Evolutionary conservation across 2,797 vertebrate genomes (phyloP).

Genomic region (Chrysocyon brachyurus): DNA sequence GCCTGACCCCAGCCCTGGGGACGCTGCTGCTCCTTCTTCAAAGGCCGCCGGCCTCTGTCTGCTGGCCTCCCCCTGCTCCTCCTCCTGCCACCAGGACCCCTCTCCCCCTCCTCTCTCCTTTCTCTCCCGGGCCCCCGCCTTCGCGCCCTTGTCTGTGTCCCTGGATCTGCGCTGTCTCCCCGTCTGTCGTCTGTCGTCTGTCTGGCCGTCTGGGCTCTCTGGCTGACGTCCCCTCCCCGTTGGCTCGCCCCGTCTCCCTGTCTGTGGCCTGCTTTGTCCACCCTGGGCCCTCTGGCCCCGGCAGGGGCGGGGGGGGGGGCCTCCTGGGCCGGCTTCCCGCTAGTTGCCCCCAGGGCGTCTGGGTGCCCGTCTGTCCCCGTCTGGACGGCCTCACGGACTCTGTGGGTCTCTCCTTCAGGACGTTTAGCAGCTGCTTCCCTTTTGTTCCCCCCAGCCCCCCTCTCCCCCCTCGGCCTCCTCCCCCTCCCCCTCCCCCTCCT

Average conservation of each 20-base stretch:
- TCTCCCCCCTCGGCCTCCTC: conserved; percentile 85
- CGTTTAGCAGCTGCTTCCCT: conserved; percentile 86
- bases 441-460: conserved; percentile 85
- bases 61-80: background rate
- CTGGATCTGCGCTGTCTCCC: background rate
- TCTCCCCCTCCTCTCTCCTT: background rate
- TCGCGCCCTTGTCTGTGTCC: conserved; percentile 30
- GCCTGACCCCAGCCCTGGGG: conserved; percentile 73
- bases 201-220: background rate
- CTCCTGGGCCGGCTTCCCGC: background rate
- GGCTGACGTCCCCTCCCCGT: background rate
- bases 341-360: background rate
- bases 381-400: background rate
- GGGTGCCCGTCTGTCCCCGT: background rate
- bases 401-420: conserved; percentile 78
- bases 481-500: conserved; percentile 86
- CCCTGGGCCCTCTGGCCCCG: background rate
- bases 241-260: background rate
- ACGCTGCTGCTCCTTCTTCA: background rate
- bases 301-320: background rate
- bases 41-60: conserved; percentile 45
- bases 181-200: background rate
- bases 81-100: background rate
- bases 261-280: background rate
- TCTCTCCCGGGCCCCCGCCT: background rate